Percentiles rank a stretch among this genome's conserved stretches.
Evolutionary conservation across 2,888 invertebrate species (phyloP).

Genomic region (Cephus nigrinus): DNA sequence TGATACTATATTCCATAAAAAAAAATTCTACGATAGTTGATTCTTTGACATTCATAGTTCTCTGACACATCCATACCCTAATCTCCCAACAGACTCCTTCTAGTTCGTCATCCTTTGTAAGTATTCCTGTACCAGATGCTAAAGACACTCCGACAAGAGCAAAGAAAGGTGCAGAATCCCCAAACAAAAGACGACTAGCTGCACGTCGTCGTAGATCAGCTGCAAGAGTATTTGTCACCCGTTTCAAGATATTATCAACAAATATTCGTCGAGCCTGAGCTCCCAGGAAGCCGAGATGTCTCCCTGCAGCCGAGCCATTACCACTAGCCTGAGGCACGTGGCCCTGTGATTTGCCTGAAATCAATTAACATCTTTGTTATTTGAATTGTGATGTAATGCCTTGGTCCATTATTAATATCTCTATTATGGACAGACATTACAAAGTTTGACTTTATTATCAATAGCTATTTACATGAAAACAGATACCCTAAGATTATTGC

Average conservation of each 20-base stretch:
- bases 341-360: slow-evolving; percentile 59
- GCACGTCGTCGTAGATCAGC: slow-evolving; percentile 74
- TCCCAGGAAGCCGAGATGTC: slow-evolving; percentile 63
- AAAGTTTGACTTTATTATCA: background rate
- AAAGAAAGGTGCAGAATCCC: slow-evolving; percentile 80
- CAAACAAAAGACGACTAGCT: slow-evolving; percentile 73
- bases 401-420: background rate
- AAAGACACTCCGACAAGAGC: slow-evolving; percentile 80
- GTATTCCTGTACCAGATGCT: slow-evolving; percentile 78
- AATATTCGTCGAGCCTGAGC: slow-evolving; percentile 75
- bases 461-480: background rate
- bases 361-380: background rate
- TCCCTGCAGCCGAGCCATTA: slow-evolving; percentile 44
- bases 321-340: slow-evolving; percentile 49
- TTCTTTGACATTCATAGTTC: background rate
- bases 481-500: background rate
- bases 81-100: slow-evolving; percentile 85
- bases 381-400: background rate
- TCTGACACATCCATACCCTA: slow-evolving; percentile 66
- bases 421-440: background rate
- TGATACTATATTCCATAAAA: background rate
- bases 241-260: slow-evolving; percentile 76
- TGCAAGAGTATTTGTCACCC: slow-evolving; percentile 76
- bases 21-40: background rate
- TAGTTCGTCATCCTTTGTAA: slow-evolving; percentile 81